Evolutionary conservation across 2,888 invertebrate species (phyloP).

Genomic region (Eupithecia abbreviata): DNA sequence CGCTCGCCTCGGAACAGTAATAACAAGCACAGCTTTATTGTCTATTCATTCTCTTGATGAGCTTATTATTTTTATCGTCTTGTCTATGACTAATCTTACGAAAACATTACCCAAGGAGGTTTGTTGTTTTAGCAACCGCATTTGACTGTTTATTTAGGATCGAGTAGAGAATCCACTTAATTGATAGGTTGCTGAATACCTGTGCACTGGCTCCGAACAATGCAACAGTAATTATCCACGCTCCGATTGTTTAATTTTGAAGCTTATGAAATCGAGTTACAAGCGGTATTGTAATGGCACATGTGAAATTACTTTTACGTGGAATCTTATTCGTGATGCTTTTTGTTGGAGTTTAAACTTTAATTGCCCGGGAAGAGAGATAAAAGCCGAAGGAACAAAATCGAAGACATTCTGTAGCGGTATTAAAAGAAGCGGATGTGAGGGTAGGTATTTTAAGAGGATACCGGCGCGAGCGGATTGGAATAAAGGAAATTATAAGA

Average conservation of each 20-base stretch:
- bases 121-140: conserved; percentile 73
- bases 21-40: conserved; percentile 75
- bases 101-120: conserved; percentile 39
- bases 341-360: conserved; percentile 73
- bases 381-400: conserved; percentile 74
- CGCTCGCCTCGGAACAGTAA: conserved; percentile 63
- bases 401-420: conserved; percentile 77
- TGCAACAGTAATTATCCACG: conserved; percentile 77
- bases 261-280: conserved; percentile 76
- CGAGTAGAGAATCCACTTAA: conserved; percentile 67
- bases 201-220: conserved; percentile 78
- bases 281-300: conserved; percentile 64
- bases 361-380: conserved; percentile 76
- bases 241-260: conserved; percentile 80
- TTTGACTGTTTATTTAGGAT: conserved; percentile 71
- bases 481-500: conserved; percentile 83
- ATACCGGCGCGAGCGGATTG: conserved; percentile 78
- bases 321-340: conserved; percentile 72
- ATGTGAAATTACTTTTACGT: conserved; percentile 66
- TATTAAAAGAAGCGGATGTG: conserved; percentile 84
- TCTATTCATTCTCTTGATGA: conserved; percentile 76
- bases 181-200: conserved; percentile 78
- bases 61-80: conserved; percentile 75
- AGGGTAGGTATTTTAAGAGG: conserved; percentile 83
- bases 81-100: conserved; percentile 71